Evolutionary conservation across 1,140 invertebrate species (phyloP).

Genomic region (Anthonomus grandis): DNA sequence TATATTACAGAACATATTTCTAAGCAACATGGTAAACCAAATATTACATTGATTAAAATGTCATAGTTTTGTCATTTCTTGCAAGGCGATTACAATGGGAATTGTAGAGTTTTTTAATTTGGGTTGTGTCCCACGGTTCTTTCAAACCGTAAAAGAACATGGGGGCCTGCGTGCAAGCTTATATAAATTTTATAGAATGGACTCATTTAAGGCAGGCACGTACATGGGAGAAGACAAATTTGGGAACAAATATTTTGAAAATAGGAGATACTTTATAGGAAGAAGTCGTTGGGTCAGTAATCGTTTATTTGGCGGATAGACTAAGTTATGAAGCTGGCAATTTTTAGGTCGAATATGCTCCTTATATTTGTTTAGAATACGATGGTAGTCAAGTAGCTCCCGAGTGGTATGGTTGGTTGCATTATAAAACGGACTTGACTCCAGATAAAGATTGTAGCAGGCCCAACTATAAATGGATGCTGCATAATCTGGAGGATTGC

Average conservation of each 20-base stretch:
- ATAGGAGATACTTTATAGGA: conserved; percentile 81
- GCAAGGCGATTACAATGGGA: no score
- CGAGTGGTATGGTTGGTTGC: conserved; percentile 87
- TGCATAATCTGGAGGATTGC: conserved; percentile 70
- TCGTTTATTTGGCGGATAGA: background rate
- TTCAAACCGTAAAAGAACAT: conserved; percentile 67
- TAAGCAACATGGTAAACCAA: no score
- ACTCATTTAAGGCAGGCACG: conserved; percentile 80
- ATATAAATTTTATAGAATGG: conserved; percentile 74
- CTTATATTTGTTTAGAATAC: conserved; percentile 75
- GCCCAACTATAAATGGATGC: conserved; percentile 82
- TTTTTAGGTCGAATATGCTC: conserved; percentile 69
- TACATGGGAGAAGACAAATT: conserved; percentile 88
- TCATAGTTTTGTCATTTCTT: no score
- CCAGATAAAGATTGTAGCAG: conserved; percentile 67
- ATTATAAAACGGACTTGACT: conserved; percentile 77
- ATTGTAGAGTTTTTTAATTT: conserved; percentile 57
- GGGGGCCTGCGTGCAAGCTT: conserved; percentile 69
- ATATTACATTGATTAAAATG: no score
- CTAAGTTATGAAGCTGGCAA: conserved; percentile 64
- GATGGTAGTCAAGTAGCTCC: conserved; percentile 89
- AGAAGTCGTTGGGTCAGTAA: conserved; percentile 85
- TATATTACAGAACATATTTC: no score
- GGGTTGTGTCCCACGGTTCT: conserved; percentile 67
- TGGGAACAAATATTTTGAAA: conserved; percentile 96